Percentiles rank a stretch among this genome's conserved stretches.
These are phyloP conservation scores for Chaetura pelagica DNA, from an alignment of 2,113 vertebrate genomes.

Conservation along the genomic window DNA sequence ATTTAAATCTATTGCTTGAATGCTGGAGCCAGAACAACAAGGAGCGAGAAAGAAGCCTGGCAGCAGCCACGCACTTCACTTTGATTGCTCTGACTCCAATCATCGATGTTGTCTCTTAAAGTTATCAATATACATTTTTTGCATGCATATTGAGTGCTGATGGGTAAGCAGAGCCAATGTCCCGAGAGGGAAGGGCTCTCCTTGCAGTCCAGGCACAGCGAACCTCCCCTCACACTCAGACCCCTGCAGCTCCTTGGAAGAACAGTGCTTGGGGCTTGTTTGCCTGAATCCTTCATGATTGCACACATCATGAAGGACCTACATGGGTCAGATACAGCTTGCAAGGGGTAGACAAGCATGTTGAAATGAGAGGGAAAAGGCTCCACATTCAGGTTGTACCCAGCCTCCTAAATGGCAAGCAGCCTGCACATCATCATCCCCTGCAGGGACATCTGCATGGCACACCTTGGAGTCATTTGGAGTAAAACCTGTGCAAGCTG, in stretches of 20 bases:
- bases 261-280: not conserved
- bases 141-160: not conserved
- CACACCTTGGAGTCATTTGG: not conserved
- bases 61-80: constrained; percentile 52
- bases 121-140: not conserved
- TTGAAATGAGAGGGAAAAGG: not conserved
- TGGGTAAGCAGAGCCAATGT: not conserved
- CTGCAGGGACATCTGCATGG: not conserved
- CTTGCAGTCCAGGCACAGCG: not conserved
- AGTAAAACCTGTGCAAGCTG: not conserved
- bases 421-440: not conserved
- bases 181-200: not conserved
- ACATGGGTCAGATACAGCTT: not conserved
- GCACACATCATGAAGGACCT: not conserved
- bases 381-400: not conserved
- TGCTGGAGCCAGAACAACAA: constrained; percentile 65
- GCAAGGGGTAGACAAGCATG: not conserved
- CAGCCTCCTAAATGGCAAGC: rapidly evolving
- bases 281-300: not conserved
- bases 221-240: not conserved
- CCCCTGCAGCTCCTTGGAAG: not conserved
- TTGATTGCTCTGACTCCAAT: constrained; percentile 50
- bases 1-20: constrained; percentile 72
- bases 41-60: constrained; percentile 49
- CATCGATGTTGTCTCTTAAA: constrained; percentile 38